phyloP scores from a whole-genome alignment of 1,140 invertebrate genomes.

The Homalodisca vitripennis region DNA sequence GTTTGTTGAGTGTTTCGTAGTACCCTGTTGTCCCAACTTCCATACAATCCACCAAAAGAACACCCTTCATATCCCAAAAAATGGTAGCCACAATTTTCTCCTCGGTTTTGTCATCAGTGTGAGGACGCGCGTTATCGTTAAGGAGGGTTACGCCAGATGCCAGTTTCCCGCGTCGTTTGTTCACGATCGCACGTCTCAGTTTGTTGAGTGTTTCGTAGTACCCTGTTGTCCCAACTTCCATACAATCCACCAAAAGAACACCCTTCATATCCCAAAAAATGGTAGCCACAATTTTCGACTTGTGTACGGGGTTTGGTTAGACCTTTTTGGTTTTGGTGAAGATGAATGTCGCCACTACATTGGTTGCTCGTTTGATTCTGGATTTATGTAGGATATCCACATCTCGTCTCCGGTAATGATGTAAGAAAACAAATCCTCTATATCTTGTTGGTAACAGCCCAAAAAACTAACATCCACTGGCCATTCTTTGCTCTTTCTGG shows the following conservation, averaged over 20 bases:
- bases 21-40: too few relatives aligned
- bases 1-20: too few relatives aligned
- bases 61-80: too few relatives aligned
- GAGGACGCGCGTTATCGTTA: slow-evolving; percentile 1
- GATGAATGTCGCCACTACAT: background rate
- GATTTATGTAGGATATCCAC: background rate
- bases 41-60: too few relatives aligned
- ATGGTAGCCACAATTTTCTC: too few relatives aligned
- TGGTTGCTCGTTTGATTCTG: background rate
- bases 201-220: background rate
- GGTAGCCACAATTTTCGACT: background rate
- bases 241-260: background rate
- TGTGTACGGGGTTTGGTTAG: background rate
- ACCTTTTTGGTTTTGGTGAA: background rate
- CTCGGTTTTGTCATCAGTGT: slow-evolving; percentile 20
- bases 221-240: background rate
- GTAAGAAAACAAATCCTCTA: too few relatives aligned
- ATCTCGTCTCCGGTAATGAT: background rate
- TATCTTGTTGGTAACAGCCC: background rate
- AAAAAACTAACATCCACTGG: background rate
- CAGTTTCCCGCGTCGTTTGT: background rate
- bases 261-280: background rate
- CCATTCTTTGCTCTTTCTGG: background rate
- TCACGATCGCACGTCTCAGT: background rate
- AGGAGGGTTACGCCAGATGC: background rate